Conservation (phyloP, 2,888 invertebrate species). For the Tetheella fluctuosa region DNA sequence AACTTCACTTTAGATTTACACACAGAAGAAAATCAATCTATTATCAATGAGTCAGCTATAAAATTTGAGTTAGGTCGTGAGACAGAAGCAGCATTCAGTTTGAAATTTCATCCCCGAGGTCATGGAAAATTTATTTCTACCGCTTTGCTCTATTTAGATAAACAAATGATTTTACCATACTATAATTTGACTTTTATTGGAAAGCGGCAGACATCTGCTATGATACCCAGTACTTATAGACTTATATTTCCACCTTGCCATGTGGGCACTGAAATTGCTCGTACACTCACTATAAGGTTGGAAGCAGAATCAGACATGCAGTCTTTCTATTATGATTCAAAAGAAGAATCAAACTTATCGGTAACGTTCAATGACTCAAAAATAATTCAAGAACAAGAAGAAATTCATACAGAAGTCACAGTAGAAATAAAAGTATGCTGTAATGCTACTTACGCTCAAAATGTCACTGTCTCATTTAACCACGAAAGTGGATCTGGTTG, state of each 20-base stretch:
- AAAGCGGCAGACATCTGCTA: constrained; percentile 52
- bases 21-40: constrained; percentile 47
- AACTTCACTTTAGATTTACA: constrained; percentile 58
- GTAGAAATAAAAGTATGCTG: constrained; percentile 55
- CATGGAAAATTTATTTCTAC: constrained; percentile 66
- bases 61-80: constrained; percentile 64
- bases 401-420: constrained; percentile 47
- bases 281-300: constrained; percentile 52
- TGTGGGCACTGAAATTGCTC: constrained; percentile 49
- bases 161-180: constrained; percentile 66
- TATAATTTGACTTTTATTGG: constrained; percentile 73
- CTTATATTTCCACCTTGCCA: constrained; percentile 70
- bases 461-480: constrained; percentile 52
- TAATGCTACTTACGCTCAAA: constrained; percentile 42
- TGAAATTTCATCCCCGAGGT: constrained; percentile 69
- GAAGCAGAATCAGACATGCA: constrained; percentile 50
- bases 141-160: constrained; percentile 69
- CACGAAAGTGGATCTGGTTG: constrained; percentile 63
- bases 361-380: constrained; percentile 49
- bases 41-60: constrained; percentile 56
- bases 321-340: constrained; percentile 55
- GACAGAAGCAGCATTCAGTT: constrained; percentile 44
- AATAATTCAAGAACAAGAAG: constrained; percentile 34
- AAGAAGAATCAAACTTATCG: constrained; percentile 52
- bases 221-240: constrained; percentile 57